These are phyloP conservation scores for Acholoe squamosa DNA, from an alignment of 2,888 invertebrate species.

Conservation along the genomic window DNA sequence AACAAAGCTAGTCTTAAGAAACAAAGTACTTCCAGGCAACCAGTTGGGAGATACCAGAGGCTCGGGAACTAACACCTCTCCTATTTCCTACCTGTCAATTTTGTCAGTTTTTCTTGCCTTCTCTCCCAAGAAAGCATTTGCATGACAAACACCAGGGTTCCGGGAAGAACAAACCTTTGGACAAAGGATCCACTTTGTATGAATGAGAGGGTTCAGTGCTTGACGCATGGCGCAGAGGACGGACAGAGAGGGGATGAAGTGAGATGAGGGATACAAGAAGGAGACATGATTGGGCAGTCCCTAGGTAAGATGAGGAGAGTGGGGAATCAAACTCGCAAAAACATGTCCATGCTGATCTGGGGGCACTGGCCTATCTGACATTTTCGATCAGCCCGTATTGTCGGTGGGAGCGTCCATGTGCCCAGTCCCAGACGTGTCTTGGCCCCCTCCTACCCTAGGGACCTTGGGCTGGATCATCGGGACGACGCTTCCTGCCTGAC, in stretches of 20 bases:
- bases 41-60: neutral
- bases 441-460: neutral
- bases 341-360: neutral
- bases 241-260: too few species aligned
- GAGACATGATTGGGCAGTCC: neutral
- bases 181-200: too few species aligned
- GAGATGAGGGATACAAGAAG: neutral
- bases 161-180: neutral
- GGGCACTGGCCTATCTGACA: neutral
- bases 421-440: neutral
- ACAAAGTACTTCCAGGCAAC: neutral
- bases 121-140: neutral
- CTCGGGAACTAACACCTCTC: neutral
- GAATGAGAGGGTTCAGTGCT: too few species aligned
- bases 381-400: constrained; percentile 45
- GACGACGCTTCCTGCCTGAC: neutral
- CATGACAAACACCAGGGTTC: constrained; percentile 15
- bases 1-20: neutral
- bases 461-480: constrained; percentile 27
- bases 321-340: constrained; percentile 5
- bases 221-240: too few species aligned
- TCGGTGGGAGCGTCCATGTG: neutral
- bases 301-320: constrained; percentile 5
- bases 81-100: neutral
- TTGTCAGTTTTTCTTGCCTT: neutral